phyloP scores from a whole-genome alignment of 2,888 invertebrate genomes.

The Hypomecis punctinalis region DNA sequence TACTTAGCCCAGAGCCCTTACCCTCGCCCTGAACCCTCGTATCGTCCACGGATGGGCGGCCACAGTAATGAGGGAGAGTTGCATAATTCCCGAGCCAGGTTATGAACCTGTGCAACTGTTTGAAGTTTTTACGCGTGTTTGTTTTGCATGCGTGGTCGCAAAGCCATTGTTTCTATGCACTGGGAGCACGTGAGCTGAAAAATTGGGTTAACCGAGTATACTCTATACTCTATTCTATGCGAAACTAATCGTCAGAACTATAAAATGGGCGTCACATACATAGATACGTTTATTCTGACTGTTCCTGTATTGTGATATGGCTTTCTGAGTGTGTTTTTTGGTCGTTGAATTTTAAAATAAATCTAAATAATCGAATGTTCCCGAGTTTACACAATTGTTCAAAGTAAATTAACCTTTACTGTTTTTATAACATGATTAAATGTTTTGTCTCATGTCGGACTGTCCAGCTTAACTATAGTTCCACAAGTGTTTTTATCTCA shows the following conservation, averaged over 20 bases:
- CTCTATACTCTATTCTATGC: neutral
- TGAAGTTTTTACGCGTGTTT: slow-evolving; percentile 80
- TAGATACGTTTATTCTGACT: too few species aligned
- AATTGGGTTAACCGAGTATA: neutral
- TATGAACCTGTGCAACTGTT: slow-evolving; percentile 75
- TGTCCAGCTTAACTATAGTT: too few species aligned
- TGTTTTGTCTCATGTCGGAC: too few species aligned
- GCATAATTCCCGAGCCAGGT: slow-evolving; percentile 73
- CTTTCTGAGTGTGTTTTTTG: too few species aligned
- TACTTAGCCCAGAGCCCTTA: slow-evolving; percentile 52
- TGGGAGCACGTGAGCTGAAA: slow-evolving; percentile 42
- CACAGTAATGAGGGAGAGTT: slow-evolving; percentile 79
- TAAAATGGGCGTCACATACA: neutral
- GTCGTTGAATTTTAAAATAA: too few species aligned
- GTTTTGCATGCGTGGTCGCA: slow-evolving; percentile 51
- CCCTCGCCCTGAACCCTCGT: slow-evolving; percentile 51
- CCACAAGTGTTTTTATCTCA: too few species aligned
- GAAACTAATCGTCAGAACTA: neutral
- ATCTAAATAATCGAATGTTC: too few species aligned
- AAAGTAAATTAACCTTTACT: too few species aligned
- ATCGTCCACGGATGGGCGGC: slow-evolving; percentile 74
- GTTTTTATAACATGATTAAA: too few species aligned
- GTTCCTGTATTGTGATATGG: too few species aligned
- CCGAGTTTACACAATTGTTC: too few species aligned
- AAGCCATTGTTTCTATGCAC: slow-evolving; percentile 40